Evolutionary conservation across 2,888 invertebrate species (phyloP).

Genomic region (Caenorhabditis sp.): DNA sequence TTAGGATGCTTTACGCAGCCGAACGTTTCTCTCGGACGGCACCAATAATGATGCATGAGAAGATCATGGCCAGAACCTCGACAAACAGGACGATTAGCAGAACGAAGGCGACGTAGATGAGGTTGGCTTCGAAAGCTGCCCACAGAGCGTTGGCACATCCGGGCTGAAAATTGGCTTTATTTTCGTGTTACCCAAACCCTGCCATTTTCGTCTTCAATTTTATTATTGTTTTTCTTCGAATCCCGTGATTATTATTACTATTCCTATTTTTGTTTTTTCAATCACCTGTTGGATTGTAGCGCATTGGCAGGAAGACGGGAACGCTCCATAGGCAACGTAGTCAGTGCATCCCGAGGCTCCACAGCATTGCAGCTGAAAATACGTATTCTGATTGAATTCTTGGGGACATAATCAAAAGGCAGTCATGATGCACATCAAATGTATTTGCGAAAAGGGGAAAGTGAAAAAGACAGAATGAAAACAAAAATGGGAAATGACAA

Average conservation of each 20-base stretch:
- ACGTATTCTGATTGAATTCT: constrained; percentile 21
- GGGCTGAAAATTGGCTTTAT: constrained; percentile 54
- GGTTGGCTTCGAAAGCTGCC: constrained; percentile 59
- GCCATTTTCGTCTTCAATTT: not conserved
- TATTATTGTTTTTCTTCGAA: not conserved
- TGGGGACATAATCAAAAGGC: constrained; percentile 4
- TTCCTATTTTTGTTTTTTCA: not conserved
- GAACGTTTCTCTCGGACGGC: constrained; percentile 69
- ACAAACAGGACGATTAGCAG: constrained; percentile 67
- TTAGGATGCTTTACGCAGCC: constrained; percentile 17
- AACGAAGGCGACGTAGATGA: constrained; percentile 67
- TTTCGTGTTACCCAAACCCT: constrained; percentile 7
- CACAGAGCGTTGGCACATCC: constrained; percentile 69
- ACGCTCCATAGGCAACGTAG: constrained; percentile 51
- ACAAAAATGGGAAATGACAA: not conserved
- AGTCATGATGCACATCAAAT: not conserved
- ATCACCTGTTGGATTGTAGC: constrained; percentile 50
- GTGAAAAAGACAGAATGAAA: constrained; percentile 1
- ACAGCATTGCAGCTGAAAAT: constrained; percentile 74
- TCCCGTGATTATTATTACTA: not conserved
- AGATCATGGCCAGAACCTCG: constrained; percentile 73
- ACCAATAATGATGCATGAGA: constrained; percentile 69
- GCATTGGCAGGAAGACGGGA: constrained; percentile 59
- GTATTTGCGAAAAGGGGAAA: not conserved
- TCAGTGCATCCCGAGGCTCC: constrained; percentile 73